Evolutionary conservation across 2,888 invertebrate genomes (phyloP), one percentile per base, ranked within the genome.

Genomic region (Choristoneura rosaceana): DNA sequence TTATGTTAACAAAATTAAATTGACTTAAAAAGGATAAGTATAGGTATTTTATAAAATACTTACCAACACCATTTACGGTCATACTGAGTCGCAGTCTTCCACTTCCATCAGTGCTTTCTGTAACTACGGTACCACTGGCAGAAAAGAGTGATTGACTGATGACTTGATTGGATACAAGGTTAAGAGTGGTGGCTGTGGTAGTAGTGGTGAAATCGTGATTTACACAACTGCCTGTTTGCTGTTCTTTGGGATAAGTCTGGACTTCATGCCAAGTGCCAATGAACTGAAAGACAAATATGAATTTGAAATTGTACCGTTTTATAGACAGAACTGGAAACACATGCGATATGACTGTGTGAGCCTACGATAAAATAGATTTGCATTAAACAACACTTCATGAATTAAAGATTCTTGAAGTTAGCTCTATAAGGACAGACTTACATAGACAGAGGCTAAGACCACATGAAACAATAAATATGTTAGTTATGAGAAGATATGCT

Each of bases 201-300:
- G 50, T 38, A 55, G 55, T 7, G 17, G 55, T 58, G 38, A 67
- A 68, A 0, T 1, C 71, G 33, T 71, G 71, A 58, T 71, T 67
- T 25, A 71, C 67, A 25, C 71, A 71, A 15, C 67, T 94, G 12
- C 91, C 94, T 10, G 71, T 58, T 84, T 95, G 93, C 79, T 95
- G 94, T 41, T 95, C 74, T 10, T 94, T 91, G 77, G 95, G 95
- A 71, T 77, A 77, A 15, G 75, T 74, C 25, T 70, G 74, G 17
- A 91, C 90, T 84, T 95, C 95, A 81, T 94, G 95, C 95, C 95
- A 95, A 80, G 90, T 92, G 33, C 95, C 95, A 74, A 92, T 76
- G 79, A 93, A 95, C 94, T 95, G 83, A 62, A 82, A 55, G 25
- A 25, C 4, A 55, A n/a, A 55, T 0, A 3, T 25, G 4, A n/a